Base-by-base conservation (phyloP, 1,140 invertebrate species). In the Hormaphis cornu region DNA sequence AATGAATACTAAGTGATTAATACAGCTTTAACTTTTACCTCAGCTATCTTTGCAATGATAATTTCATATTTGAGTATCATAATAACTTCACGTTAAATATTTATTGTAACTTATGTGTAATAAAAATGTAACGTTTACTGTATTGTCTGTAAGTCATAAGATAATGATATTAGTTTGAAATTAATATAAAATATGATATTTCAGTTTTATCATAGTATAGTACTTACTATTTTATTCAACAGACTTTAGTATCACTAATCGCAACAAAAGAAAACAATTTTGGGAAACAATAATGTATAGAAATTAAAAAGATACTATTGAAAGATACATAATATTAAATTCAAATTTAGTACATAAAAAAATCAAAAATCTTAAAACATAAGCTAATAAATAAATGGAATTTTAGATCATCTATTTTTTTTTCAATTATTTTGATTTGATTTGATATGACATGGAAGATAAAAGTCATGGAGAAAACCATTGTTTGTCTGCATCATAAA, bases 391-490 rank as follows among this genome's bases (percentile, higher is more conserved):
- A 50, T 8, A 33, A 66, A 50, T 66, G 61, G 61, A 66, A 66
- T 50, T 66, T 48, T 16, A 22, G 61, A 66, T 66, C 44, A 66
- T 48, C 61, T 48, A 46, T 66, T 66, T 61, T 61, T 40, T 42
- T 61, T 46, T 46, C 18, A 20, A 48, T 30, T 48, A 50, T 46
- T 66, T 66, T 66, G 61, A 48, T 66, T 66, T 66, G 61, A 14
- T 66, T 46, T 63, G 61, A 66, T 66, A 66, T 44, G 61, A 16
- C 61, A 66, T 66, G 61, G 61, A 48, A 16, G 28, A 46, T 18
- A 35, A 26, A 66, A 66, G 22, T 14, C 61, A 35, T 50, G 61
- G 44, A 22, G 12, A 33, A 66, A 48, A 66, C 22, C 24, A n/a
- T 40, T 58, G 2, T 40, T 58, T n/a, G 22, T 24, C 0, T 24